phyloP scores from a whole-genome alignment of 2,113 vertebrate species.

The Ptyas mucosa region DNA sequence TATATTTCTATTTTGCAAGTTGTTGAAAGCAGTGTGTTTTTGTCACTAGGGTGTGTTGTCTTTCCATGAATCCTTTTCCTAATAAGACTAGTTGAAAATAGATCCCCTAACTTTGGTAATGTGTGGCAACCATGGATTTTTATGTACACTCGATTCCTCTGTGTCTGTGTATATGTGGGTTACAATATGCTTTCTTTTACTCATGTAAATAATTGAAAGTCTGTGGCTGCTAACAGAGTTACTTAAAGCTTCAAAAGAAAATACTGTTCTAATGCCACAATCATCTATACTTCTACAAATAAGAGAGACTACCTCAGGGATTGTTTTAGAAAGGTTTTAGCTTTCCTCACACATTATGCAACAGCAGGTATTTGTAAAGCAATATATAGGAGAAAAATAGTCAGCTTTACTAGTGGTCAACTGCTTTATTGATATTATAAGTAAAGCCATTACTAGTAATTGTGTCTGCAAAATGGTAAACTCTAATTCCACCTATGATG shows the following conservation, averaged over 20 bases:
- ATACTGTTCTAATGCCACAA: constrained; percentile 15
- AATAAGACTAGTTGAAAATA: background rate
- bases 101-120: constrained; percentile 19
- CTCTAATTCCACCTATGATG: background rate
- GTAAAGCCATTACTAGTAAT: background rate
- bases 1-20: background rate
- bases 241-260: constrained; percentile 51
- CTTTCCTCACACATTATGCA: background rate
- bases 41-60: constrained; percentile 88
- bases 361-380: constrained; percentile 5
- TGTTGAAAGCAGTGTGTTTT: constrained; percentile 7
- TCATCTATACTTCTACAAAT: constrained; percentile 47
- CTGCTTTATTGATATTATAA: background rate
- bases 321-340: constrained; percentile 45
- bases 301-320: constrained; percentile 40
- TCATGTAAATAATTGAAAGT: constrained; percentile 48
- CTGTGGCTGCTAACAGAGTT: constrained; percentile 54
- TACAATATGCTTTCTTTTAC: constrained; percentile 42
- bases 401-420: background rate
- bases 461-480: background rate
- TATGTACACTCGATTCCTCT: constrained; percentile 59
- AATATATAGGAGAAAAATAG: constrained; percentile 31
- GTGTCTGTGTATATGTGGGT: background rate
- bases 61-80: constrained; percentile 58
- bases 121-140: constrained; percentile 56